Evolutionary conservation across 1,140 invertebrate species (phyloP), one percentile per base, ranked within the genome.

Genomic region (Cyphomyrmex costatus): DNA sequence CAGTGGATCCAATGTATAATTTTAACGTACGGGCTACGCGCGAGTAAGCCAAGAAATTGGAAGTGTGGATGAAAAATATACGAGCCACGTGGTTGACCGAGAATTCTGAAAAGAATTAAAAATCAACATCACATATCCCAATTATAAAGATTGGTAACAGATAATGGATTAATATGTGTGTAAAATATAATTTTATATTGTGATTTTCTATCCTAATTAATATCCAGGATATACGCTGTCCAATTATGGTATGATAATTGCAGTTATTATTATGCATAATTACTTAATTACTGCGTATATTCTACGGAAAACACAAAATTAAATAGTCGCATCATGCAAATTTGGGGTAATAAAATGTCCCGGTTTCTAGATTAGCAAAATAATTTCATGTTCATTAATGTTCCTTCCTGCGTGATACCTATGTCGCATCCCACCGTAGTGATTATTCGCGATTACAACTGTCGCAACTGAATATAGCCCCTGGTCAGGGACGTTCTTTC

Each of bases 381-480:
- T 68, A 51, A 68, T 79, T 51, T 79, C n/a, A 65, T 1, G 8
- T 53, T 36, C 16, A 8, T 1, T 53, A 24, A 51, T 46, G 16
- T 33, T 12, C n/a, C 42, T 19, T 42, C 4, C 7, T 21, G 16
- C 4, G 33, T 12, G 19, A n/a, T 46, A 14, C 30, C 12, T 58
- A 53, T 68, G 21, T 53, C 30, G n/a, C 21, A 24, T 76, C 56
- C 33, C 60, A 27, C 1, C 6, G 4, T 42, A 61, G 7, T 61
- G 42, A 79, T 79, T 66, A 79, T 10, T 58, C 19, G 30, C 27
- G 19, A 12, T 68, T 51, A 68, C 63, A 21, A 53, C 27, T 3
- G 46, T 66, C 61, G 7, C 46, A 79, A 66, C 63, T 79, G 30
- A 68, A 79, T 79, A 79, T 68, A 79, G 63, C 12, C 30, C 10